phyloP scores from a whole-genome alignment of 2,797 vertebrate species.

The Sebastes vulpes region DNA sequence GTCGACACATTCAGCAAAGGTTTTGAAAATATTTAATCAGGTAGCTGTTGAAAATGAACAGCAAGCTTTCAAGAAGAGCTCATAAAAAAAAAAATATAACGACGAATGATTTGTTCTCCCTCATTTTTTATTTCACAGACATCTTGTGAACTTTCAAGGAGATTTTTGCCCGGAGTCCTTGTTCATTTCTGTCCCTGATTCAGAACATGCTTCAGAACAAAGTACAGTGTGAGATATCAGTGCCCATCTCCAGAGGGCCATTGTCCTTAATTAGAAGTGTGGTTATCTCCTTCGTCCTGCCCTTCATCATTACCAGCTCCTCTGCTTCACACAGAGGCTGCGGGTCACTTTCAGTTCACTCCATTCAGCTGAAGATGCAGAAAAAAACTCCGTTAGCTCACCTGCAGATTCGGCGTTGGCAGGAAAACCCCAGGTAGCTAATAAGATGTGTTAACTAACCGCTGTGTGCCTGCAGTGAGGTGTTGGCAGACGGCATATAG shows the following conservation, averaged over 20 bases:
- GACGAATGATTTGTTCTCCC: not conserved
- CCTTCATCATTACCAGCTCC: slow-evolving; percentile 69
- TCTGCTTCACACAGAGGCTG: slow-evolving; percentile 27
- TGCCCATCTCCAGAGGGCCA: slow-evolving; percentile 62
- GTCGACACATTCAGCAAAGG: not conserved
- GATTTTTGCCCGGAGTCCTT: slow-evolving; percentile 8
- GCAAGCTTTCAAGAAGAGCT: not conserved
- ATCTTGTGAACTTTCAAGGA: slow-evolving; percentile 42
- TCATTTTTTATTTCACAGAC: slow-evolving; percentile 29
- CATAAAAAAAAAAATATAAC: not conserved
- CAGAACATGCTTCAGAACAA: slow-evolving; percentile 46
- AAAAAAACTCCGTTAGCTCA: not conserved
- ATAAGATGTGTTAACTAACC: slow-evolving; percentile 2
- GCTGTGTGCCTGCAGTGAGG: not conserved
- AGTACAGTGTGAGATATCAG: slow-evolving; percentile 57
- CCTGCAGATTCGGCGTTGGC: slow-evolving; percentile 22
- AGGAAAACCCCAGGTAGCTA: slow-evolving; percentile 24
- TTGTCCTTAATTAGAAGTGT: slow-evolving; percentile 78
- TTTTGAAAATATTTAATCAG: not conserved
- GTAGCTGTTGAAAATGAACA: not conserved
- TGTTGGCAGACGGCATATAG: not conserved
- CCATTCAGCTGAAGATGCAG: slow-evolving; percentile 29
- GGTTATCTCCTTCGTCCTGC: slow-evolving; percentile 67
- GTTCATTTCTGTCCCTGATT: slow-evolving; percentile 46
- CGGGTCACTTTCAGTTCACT: slow-evolving; percentile 58